A percentile compares a stretch with the other conserved stretches of the same genome.
Evolutionary conservation across 2,113 vertebrate genomes (phyloP).

Genomic region (Glaucomys volans): DNA sequence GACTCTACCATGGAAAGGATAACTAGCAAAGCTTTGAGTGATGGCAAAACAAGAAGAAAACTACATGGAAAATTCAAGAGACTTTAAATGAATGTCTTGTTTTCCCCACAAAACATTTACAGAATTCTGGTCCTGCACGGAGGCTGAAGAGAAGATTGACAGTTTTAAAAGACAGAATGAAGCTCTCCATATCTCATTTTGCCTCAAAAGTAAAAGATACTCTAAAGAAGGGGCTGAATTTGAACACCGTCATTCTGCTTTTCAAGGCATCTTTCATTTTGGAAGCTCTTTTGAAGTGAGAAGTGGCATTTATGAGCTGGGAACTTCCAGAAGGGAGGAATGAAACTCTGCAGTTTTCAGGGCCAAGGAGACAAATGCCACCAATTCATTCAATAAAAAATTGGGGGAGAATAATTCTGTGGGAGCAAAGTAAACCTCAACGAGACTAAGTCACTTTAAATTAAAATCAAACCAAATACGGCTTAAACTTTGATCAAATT

Average conservation of each 20-base stretch:
- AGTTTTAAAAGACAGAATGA: neutral
- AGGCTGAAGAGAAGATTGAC: neutral
- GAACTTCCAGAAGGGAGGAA: neutral
- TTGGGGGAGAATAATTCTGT: neutral
- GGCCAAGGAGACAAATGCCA: neutral
- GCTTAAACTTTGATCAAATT: neutral
- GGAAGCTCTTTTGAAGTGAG: neutral
- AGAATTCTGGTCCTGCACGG: neutral
- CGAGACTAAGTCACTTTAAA: neutral
- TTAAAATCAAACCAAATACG: neutral
- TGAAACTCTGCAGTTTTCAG: neutral
- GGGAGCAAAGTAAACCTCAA: neutral
- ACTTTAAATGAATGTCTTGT: neutral
- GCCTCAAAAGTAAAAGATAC: neutral
- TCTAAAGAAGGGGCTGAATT: neutral
- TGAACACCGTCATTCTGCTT: neutral
- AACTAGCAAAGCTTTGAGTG: neutral
- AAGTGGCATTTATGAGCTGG: neutral
- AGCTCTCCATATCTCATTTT: conserved; percentile 10
- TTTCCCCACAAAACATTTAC: neutral
- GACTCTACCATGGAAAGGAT: neutral
- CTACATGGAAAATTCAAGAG: neutral
- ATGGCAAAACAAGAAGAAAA: neutral
- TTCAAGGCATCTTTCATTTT: neutral
- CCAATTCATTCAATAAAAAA: neutral